Evolutionary conservation across 2,888 invertebrate species (phyloP), one percentile per base, ranked within the genome.

Genomic region (Ornithoptera alexandrae): DNA sequence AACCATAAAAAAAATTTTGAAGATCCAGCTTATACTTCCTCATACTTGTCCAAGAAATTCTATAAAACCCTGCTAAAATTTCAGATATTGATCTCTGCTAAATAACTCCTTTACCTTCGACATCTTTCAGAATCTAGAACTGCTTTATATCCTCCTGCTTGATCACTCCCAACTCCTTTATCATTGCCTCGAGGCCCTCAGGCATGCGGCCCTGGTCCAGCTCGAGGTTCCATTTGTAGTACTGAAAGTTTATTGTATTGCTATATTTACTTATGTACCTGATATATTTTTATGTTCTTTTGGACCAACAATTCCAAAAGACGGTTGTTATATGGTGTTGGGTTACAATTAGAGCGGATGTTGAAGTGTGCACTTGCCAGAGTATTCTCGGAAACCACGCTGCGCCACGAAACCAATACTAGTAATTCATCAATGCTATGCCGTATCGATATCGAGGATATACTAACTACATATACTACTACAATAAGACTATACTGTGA

Each of bases 181-280:
- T 92, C 79, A 97, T 92, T 63, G 94, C 93, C 78, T 96, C 95
- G 75, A 97, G 93, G 61, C 96, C 96, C 75, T 97, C 97, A 5
- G 97, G 97, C 77, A 96, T 93, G 72, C 93, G 93, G 59, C 97
- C 97, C 79, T 96, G 96, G 80, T 97, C 97, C 75, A 98, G 86
- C 78, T 97, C 97, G 79, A 94, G 93, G 76, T 95, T 95, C 96
- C 97, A 97, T 82, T 94, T 94, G 81, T 95, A 95, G 86, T 96
- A 97, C 97, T 97, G 92, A 62, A 94, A 94, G 81, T 24, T 39
- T 39, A 39, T 10, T 8, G 10, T 10, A 39, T 39, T 39, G 39
- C 8, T 39, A 39, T 10, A 39, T 39, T 10, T 8, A 10, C 30
- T 39, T 39, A 10, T 39, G 39, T 8, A 10, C 1, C 39, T 39